Percentiles rank a stretch among this genome's conserved stretches.
These are phyloP conservation scores for Hofmannophila pseudospretella DNA, from an alignment of 2,888 invertebrate species.

Conservation along the genomic window DNA sequence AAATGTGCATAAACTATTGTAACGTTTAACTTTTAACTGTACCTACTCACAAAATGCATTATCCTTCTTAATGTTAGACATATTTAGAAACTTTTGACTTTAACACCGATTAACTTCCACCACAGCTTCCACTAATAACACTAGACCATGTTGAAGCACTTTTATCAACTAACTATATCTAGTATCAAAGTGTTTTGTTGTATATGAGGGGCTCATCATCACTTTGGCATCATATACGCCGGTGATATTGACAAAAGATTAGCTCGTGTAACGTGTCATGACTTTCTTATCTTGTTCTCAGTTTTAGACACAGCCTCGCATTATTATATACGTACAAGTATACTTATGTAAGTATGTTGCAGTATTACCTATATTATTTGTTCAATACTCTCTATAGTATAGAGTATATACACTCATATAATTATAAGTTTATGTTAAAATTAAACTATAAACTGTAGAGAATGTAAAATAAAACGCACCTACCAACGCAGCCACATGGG, in stretches of 20 bases:
- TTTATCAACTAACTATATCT: slow-evolving; percentile 18
- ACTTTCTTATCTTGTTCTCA: slow-evolving; percentile 45
- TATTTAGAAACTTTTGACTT: slow-evolving; percentile 3
- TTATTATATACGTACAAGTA: too few species aligned
- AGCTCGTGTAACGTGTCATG: slow-evolving; percentile 25
- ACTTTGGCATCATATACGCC: slow-evolving; percentile 38
- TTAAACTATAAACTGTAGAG: too few species aligned
- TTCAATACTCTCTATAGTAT: too few species aligned
- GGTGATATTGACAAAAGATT: slow-evolving; percentile 69
- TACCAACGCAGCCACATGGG: too few species aligned
- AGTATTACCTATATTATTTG: too few species aligned
- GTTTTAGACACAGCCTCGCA: slow-evolving; percentile 23
- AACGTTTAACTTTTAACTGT: background rate
- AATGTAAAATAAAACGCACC: too few species aligned
- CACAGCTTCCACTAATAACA: slow-evolving; percentile 2
- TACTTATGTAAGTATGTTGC: too few species aligned
- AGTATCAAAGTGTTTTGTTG: slow-evolving; percentile 30
- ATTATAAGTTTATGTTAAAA: too few species aligned
- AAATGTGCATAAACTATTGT: background rate
- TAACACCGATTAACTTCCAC: background rate
- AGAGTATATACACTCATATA: too few species aligned
- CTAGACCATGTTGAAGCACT: slow-evolving; percentile 4
- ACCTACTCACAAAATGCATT: slow-evolving; percentile 66
- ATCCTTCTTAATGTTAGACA: slow-evolving; percentile 29
- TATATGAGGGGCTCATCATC: slow-evolving; percentile 39